These are phyloP conservation scores for Pygoscelis adeliae DNA, from an alignment of 2,113 vertebrate species.

Conservation along the genomic window DNA sequence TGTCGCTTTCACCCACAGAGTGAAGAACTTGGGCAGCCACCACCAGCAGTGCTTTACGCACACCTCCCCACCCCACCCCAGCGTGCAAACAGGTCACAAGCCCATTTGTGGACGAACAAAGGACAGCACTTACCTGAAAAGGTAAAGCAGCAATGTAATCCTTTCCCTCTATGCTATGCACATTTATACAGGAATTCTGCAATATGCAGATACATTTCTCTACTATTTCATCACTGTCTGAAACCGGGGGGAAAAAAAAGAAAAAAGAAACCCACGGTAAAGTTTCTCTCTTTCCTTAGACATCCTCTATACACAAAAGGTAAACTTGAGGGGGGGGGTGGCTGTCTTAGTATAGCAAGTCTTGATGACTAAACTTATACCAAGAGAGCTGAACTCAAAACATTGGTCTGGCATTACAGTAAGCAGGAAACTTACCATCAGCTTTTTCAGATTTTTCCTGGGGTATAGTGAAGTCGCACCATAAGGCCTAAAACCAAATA, in stretches of 20 bases:
- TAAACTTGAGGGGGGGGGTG: background rate
- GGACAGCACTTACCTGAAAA: conserved; percentile 84
- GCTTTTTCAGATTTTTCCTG: conserved; percentile 77
- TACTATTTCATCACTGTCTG: conserved; percentile 60
- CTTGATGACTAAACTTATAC: background rate
- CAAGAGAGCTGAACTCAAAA: background rate
- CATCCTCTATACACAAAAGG: background rate
- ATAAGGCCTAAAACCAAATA: conserved; percentile 85
- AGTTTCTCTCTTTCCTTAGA: background rate
- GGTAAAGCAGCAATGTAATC: conserved; percentile 95
- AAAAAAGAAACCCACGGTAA: background rate
- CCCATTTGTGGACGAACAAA: too few species aligned
- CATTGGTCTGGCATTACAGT: background rate
- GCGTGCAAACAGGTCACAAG: background rate
- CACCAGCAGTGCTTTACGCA: background rate
- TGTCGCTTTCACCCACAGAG: background rate
- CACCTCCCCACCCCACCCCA: background rate
- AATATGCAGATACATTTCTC: conserved; percentile 91
- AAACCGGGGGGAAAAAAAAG: background rate
- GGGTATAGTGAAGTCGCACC: conserved; percentile 92
- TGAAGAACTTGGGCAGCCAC: background rate
- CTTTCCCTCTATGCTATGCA: conserved; percentile 92
- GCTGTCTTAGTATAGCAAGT: background rate
- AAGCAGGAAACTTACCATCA: conserved; percentile 76
- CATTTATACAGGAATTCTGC: conserved; percentile 91